Base-by-base conservation (phyloP, 2,797 vertebrate species). In the Chelidonichthys spinosus region DNA sequence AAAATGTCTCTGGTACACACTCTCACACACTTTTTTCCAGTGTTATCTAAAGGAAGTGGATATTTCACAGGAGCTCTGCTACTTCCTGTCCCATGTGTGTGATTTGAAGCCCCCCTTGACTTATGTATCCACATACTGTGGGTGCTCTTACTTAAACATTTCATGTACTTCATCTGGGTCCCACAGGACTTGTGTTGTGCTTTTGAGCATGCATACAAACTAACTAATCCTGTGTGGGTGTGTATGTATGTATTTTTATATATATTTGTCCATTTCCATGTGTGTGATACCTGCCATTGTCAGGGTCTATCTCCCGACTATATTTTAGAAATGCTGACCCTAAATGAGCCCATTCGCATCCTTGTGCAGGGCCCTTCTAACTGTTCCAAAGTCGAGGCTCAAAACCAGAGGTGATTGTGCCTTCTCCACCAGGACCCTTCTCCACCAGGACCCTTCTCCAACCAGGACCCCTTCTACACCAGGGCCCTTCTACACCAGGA, bases 11-110 rank as follows among this genome's bases (percentile, higher is more conserved):
- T 35, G 49, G 53, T 74, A 58, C 72, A 62, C 42, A 55, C 75
- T 71, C 69, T 25, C 72, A 54, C 54, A 56, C 37, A 55, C 66
- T 33, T 68, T 64, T n/a, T 55, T 44, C 46, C 58, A 76, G 3
- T 71, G 79, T 79, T 70, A 71, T 78, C 56, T 60, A 74, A 82
- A 85, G 62, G 62, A 62, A 74, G 68, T 11, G 14, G 71, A 74
- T 49, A 59, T 65, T 81, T 84, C 69, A 64, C 79, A 72, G 70
- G 76, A 64, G 69, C 67, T 65, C 72, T 40, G 67, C 71, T 76
- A 59, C 63, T 77, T 82, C 63, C 54, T 76, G 64, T 73, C 53
- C 39, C 18, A 11, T 62, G 7, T 58, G 39, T 36, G 15, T 18
- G 14, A n/a, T 52, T 54, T 60, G 7, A 17, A 52, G n/a, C 33